Evolutionary conservation across 2,888 invertebrate species (phyloP).

Genomic region (Eutolmus rufibarbis): DNA sequence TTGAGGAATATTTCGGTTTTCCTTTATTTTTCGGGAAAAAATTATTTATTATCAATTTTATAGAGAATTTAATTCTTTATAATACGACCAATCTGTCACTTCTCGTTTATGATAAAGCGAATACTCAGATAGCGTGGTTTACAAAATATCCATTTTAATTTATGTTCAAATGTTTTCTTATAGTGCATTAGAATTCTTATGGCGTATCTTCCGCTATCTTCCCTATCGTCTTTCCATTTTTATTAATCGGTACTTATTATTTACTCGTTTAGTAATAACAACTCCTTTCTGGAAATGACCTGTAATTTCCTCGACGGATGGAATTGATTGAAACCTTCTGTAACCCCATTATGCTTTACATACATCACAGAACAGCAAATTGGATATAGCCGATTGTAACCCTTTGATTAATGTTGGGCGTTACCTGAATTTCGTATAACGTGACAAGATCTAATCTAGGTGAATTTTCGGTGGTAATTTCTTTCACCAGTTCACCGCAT

Average conservation of each 20-base stretch:
- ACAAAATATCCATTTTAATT: too few species aligned
- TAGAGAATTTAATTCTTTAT: too few species aligned
- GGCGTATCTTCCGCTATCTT: neutral
- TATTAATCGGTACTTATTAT: neutral
- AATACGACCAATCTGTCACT: too few species aligned
- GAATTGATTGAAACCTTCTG: neutral
- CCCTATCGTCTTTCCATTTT: neutral
- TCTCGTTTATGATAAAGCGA: too few species aligned
- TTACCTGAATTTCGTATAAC: neutral
- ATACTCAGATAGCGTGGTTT: too few species aligned
- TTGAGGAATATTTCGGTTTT: too few species aligned
- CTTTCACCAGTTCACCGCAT: neutral
- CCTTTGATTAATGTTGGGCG: slow-evolving; percentile 2
- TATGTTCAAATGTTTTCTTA: too few species aligned
- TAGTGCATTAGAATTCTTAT: neutral
- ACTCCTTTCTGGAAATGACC: neutral
- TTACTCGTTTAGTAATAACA: neutral
- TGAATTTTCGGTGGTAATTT: neutral
- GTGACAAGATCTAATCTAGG: neutral
- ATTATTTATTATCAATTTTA: too few species aligned
- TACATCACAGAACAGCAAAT: neutral
- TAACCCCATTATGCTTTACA: neutral
- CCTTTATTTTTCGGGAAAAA: too few species aligned
- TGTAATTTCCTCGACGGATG: neutral
- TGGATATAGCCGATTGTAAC: neutral